Percentiles rank a stretch among this genome's conserved stretches.
Conservation (phyloP, 2,888 invertebrate genomes). For the Osmoderma eremita region DNA sequence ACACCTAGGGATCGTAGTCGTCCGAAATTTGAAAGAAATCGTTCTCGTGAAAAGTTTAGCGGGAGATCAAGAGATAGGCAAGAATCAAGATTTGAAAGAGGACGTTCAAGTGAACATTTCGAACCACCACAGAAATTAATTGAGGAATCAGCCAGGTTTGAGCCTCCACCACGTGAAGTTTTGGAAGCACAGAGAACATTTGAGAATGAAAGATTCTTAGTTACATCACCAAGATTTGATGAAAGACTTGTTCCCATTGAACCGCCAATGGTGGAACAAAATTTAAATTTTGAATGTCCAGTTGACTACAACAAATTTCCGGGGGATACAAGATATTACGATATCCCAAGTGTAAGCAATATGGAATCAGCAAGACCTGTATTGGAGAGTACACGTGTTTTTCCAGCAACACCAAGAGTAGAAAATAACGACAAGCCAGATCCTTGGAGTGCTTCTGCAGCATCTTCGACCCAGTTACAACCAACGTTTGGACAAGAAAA, state of each 20-base stretch:
- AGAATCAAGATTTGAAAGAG: constrained; percentile 28
- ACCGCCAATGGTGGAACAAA: constrained; percentile 6
- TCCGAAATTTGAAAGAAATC: constrained; percentile 21
- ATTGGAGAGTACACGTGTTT: constrained; percentile 1
- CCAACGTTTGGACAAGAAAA: constrained; percentile 43
- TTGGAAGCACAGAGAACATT: constrained; percentile 2
- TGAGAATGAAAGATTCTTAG: constrained; percentile 22
- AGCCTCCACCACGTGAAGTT: constrained; percentile 18
- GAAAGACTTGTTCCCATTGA: constrained; percentile 7
- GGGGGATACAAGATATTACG: constrained; percentile 18
- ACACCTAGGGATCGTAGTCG: constrained; percentile 9
- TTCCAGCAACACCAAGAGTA: not conserved
- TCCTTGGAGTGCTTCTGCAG: constrained; percentile 33
- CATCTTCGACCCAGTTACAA: constrained; percentile 8
- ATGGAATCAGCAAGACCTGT: not conserved
- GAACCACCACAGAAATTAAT: constrained; percentile 23
- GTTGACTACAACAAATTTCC: constrained; percentile 23
- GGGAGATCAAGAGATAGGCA: constrained; percentile 18
- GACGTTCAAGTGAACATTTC: constrained; percentile 20
- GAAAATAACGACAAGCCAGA: constrained; percentile 40
- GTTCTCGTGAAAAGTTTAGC: constrained; percentile 12
- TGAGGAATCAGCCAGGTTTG: constrained; percentile 20
- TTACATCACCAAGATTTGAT: constrained; percentile 23
- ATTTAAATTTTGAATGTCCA: constrained; percentile 27
- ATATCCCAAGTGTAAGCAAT: not conserved